A percentile compares a stretch with the other conserved stretches of the same genome.
These are phyloP conservation scores for Coelinius sp. DNA, from an alignment of 2,888 invertebrate genomes.

Conservation along the genomic window DNA sequence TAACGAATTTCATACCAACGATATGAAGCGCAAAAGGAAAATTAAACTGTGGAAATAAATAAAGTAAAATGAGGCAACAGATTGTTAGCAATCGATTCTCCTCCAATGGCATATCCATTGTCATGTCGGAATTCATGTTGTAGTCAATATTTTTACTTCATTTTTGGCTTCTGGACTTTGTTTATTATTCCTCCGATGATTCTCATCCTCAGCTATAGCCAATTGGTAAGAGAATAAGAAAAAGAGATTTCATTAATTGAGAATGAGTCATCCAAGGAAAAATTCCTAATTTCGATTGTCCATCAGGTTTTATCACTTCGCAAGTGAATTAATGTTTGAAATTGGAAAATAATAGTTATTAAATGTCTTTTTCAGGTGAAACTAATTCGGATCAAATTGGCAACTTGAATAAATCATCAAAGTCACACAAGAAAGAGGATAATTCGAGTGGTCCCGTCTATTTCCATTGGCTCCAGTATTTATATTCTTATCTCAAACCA, in stretches of 20 bases:
- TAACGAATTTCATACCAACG: constrained; percentile 41
- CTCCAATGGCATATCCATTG: constrained; percentile 3
- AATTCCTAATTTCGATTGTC: no score
- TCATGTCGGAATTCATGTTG: not conserved
- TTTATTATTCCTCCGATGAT: no score
- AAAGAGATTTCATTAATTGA: no score
- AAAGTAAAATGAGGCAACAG: not conserved
- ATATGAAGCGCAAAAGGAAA: constrained; percentile 10
- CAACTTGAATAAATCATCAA: not conserved
- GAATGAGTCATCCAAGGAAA: no score
- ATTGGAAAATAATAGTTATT: no score
- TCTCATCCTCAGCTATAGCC: no score
- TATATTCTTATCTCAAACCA: not conserved
- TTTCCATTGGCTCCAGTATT: not conserved
- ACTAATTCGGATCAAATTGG: not conserved
- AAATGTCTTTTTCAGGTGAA: not conserved
- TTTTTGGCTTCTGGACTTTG: not conserved
- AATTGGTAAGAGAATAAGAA: no score
- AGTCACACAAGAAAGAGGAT: not conserved
- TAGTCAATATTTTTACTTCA: constrained; percentile 9
- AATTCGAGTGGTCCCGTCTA: not conserved
- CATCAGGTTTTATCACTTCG: no score
- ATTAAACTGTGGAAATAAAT: constrained; percentile 1
- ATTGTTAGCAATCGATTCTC: constrained; percentile 11
- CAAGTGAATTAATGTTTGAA: no score